Evolutionary conservation across 2,888 invertebrate genomes (phyloP), one percentile per base, ranked within the genome.

Genomic region (Icerya purchasi): DNA sequence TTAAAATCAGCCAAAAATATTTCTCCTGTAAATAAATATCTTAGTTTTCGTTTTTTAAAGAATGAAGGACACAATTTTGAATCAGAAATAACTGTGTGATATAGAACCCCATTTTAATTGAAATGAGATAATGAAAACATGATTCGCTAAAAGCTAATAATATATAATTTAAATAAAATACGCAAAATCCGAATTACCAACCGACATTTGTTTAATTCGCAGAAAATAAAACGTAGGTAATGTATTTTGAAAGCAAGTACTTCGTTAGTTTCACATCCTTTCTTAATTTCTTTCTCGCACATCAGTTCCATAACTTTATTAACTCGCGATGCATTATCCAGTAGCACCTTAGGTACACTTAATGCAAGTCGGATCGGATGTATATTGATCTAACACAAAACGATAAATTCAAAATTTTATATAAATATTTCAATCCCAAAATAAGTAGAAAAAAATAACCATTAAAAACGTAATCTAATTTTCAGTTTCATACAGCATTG

Each of bases 171-270:
- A n/a, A n/a, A n/a, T n/a, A n/a, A n/a, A n/a, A n/a, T n/a, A n/a
- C n/a, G n/a, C n/a, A n/a, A n/a, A n/a, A n/a, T n/a, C n/a, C n/a
- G n/a, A n/a, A n/a, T n/a, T 52, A 62, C 56, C 58, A 64, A 66
- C 66, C 64, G 64, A 62, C 64, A 63, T 62, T 66, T 66, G 18
- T 61, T 61, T 1, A 68, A 77, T 73, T 86, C 84, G 49, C 76
- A 76, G n/a, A 86, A 75, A 59, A 89, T 76, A 71, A 80, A 86
- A 23, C 80, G 76, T 3, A 90, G 72, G 68, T 89, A 88, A 70
- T 92, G 89, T 69, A 84, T 86, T 71, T 93, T 93, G 65, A 90
- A 86, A 14, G 89, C 82, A 79, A 91, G 83, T 23, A 91, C 79
- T 75, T 93, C 93, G 69, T 96, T 94, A 1, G 82, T 80, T 64